A percentile compares a stretch with the other conserved stretches of the same genome.
phyloP scores from a whole-genome alignment of 2,888 invertebrate genomes.

The Caenorhabditis panamensis region DNA sequence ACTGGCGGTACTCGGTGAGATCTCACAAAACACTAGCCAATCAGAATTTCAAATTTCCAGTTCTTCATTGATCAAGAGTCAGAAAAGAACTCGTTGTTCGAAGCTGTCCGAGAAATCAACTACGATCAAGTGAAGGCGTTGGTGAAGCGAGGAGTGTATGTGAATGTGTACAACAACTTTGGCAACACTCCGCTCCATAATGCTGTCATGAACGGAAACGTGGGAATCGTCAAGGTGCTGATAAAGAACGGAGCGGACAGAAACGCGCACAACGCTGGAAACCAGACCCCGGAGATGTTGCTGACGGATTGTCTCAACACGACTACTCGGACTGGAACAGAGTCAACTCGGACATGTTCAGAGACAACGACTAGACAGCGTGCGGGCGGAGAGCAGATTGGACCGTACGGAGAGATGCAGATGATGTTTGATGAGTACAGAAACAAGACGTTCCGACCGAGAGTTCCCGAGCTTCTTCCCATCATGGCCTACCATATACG shows the following conservation, averaged over 20 bases:
- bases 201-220: conserved; percentile 92
- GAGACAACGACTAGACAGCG: no score
- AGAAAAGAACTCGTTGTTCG: conserved; percentile 25
- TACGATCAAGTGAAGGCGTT: conserved; percentile 22
- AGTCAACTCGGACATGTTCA: no score
- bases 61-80: conserved; percentile 26
- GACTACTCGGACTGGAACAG: no score
- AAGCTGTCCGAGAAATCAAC: conserved; percentile 29
- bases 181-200: conserved; percentile 91
- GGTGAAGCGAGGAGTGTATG: conserved; percentile 12
- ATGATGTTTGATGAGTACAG: no score
- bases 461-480: no score
- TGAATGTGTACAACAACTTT: conserved; percentile 29
- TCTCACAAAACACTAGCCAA: not conserved
- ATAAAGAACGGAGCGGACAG: conserved; percentile 90
- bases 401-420: no score
- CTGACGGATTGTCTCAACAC: conserved; percentile 6
- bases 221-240: conserved; percentile 86
- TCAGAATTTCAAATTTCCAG: not conserved
- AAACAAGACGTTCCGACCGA: no score
- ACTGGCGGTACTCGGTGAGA: conserved; percentile 30
- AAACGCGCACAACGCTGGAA: conserved; percentile 8
- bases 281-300: conserved; percentile 21
- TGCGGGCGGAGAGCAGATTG: no score
- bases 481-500: no score